A percentile compares a stretch with the other conserved stretches of the same genome.
These are phyloP conservation scores for Nomada ruficornis DNA, from an alignment of 2,888 invertebrate species.

Conservation along the genomic window DNA sequence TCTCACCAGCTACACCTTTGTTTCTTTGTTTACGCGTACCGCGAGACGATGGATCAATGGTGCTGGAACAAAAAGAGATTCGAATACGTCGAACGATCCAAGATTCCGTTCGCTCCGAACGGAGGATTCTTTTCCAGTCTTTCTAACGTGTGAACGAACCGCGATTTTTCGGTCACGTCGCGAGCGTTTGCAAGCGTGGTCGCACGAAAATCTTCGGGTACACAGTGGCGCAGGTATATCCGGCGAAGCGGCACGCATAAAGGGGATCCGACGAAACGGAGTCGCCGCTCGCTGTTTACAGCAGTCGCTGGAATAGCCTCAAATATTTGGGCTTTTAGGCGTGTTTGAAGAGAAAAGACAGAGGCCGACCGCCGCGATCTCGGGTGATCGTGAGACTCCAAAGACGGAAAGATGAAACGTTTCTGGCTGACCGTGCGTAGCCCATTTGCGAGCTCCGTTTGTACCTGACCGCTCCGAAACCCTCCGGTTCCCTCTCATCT, in stretches of 20 bases:
- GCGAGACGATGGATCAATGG: constrained; percentile 12
- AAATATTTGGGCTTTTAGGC: constrained; percentile 83
- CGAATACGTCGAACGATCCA: not conserved
- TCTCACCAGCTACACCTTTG: constrained; percentile 17
- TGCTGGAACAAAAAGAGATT: constrained; percentile 21
- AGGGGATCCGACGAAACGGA: constrained; percentile 29
- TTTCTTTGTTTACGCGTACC: constrained; percentile 48
- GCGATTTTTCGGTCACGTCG: constrained; percentile 25
- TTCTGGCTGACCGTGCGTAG: constrained; percentile 43
- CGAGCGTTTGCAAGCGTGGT: constrained; percentile 23
- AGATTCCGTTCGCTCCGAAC: constrained; percentile 27
- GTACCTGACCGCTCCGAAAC: constrained; percentile 32
- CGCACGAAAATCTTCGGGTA: constrained; percentile 19
- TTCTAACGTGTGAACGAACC: constrained; percentile 46
- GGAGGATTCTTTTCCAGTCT: too few species aligned
- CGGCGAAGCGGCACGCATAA: constrained; percentile 27
- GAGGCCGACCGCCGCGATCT: constrained; percentile 67
- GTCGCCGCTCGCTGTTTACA: constrained; percentile 73
- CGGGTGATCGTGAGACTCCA: constrained; percentile 40
- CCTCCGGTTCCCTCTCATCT: not conserved
- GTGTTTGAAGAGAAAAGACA: constrained; percentile 74
- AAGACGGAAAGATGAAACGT: constrained; percentile 73
- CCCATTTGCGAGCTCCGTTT: constrained; percentile 39
- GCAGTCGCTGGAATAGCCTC: constrained; percentile 74
- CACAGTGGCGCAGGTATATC: constrained; percentile 12